Base-by-base conservation (phyloP, 1,140 invertebrate species). In the Drosophila pallidifrons region DNA sequence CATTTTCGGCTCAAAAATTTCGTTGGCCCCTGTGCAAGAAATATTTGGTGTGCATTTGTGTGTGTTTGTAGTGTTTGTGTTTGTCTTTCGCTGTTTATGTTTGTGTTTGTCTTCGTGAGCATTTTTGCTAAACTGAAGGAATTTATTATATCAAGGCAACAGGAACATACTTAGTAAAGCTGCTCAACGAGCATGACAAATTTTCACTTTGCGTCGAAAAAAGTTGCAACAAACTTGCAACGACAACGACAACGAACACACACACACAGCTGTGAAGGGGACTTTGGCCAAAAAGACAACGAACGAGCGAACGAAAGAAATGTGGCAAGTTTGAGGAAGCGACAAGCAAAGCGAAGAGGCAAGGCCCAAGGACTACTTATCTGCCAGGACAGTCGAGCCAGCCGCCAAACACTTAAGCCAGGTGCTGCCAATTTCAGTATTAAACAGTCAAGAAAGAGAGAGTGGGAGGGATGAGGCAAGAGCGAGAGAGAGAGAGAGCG, bases 371-470 rank as follows among this genome's bases (percentile, higher is more conserved):
- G 68, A 83, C 70, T 89, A 89, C 85, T 89, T 89, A 89, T 81
- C 85, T 77, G 63, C 20, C 65, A 63, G 78, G 74, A 74, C 79
- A 79, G 72, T 67, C 75, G 65, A 63, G 59, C 28, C 68, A 72
- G 73, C 46, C 55, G 65, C 70, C 74, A 83, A 83, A 77, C 78
- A 80, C 72, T 87, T 82, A 69, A 69, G 68, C 68, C 85, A 89
- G 85, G 85, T 88, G 85, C 85, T 88, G 85, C 81, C 85, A 88
- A 88, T 88, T 89, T 85, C 32, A 80, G 72, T 75, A 80, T 85
- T 81, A 89, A 85, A 81, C 76, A 87, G 82, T 64, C 51, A 73
- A 64, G 35, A 11, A 6, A 28, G 16, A 38, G 8, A 16, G 10
- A 43, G 16, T n/a, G 30, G 10, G 16, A 32, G 8, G 55, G 73